Conservation (phyloP, 1,140 invertebrate species). For the Plectrocnemia conspersa region DNA sequence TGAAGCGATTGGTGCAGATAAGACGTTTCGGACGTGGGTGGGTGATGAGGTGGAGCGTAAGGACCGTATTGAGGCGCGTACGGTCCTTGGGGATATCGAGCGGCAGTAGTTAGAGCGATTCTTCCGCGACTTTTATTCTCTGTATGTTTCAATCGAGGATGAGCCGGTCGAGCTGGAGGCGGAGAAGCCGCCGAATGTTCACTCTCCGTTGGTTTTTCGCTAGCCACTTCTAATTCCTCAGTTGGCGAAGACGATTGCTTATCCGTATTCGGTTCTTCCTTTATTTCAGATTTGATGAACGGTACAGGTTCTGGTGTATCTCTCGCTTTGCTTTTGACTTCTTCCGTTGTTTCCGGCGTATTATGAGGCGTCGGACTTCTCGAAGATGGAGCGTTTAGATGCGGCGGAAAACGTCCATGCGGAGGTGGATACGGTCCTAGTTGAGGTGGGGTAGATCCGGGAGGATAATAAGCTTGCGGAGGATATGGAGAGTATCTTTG, state of each 20-base stretch:
- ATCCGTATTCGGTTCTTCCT: slow-evolving; percentile 18
- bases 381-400: slow-evolving; percentile 9
- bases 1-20: slow-evolving; percentile 27
- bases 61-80: slow-evolving; percentile 48
- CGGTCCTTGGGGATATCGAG: slow-evolving; percentile 45
- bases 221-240: slow-evolving; percentile 37
- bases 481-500: slow-evolving; percentile 24
- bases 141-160: slow-evolving; percentile 40
- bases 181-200: slow-evolving; percentile 38
- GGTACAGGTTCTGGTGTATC: slow-evolving; percentile 11
- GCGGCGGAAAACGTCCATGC: slow-evolving; percentile 23
- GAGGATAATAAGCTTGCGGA: slow-evolving; percentile 32
- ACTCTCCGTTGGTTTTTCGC: slow-evolving; percentile 44
- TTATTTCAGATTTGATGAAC: slow-evolving; percentile 18
- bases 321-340: slow-evolving; percentile 12
- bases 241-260: slow-evolving; percentile 26
- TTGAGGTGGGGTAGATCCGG: slow-evolving; percentile 25
- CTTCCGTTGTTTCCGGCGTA: not conserved
- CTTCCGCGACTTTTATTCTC: slow-evolving; percentile 39
- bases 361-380: not conserved
- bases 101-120: slow-evolving; percentile 28
- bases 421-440: slow-evolving; percentile 28
- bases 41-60: slow-evolving; percentile 44
- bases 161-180: slow-evolving; percentile 13
- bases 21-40: slow-evolving; percentile 28